Conservation (phyloP, 2,113 vertebrate genomes). For the Perca schrenkii region DNA sequence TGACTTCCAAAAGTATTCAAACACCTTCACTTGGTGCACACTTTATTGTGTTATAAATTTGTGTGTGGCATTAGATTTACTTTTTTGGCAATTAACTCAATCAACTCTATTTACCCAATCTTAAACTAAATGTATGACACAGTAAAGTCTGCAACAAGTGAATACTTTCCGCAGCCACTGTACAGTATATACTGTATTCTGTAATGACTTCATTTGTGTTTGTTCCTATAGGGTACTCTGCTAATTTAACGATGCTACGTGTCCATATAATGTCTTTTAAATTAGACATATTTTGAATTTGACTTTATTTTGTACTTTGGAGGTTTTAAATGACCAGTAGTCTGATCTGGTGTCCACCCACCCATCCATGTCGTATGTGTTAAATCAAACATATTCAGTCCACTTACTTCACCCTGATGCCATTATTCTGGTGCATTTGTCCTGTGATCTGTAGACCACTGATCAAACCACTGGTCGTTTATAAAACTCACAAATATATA, state of each 20-base stretch:
- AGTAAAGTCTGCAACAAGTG: neutral
- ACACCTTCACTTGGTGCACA: neutral
- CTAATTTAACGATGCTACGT: neutral
- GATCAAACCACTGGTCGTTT: conserved; percentile 71
- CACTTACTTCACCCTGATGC: conserved; percentile 9
- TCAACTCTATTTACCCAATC: no score
- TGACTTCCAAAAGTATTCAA: neutral
- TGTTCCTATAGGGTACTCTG: neutral
- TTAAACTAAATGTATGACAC: neutral
- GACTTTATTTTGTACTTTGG: neutral
- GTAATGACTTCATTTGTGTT: neutral
- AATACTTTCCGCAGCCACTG: neutral
- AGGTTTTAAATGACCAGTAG: conserved; percentile 67
- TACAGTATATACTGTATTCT: no score
- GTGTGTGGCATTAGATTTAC: neutral
- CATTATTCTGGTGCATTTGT: conserved; percentile 23
- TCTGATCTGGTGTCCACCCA: conserved; percentile 61
- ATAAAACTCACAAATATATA: conserved; percentile 19
- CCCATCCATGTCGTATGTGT: conserved; percentile 31
- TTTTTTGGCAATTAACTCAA: neutral
- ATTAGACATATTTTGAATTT: no score
- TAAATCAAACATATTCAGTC: conserved; percentile 47
- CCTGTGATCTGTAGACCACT: conserved; percentile 31
- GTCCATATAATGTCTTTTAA: neutral
- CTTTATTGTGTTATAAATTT: neutral